Evolutionary conservation across 2,113 vertebrate genomes (phyloP), one percentile per base, ranked within the genome.

Genomic region (Tricholaema leucomelas): DNA sequence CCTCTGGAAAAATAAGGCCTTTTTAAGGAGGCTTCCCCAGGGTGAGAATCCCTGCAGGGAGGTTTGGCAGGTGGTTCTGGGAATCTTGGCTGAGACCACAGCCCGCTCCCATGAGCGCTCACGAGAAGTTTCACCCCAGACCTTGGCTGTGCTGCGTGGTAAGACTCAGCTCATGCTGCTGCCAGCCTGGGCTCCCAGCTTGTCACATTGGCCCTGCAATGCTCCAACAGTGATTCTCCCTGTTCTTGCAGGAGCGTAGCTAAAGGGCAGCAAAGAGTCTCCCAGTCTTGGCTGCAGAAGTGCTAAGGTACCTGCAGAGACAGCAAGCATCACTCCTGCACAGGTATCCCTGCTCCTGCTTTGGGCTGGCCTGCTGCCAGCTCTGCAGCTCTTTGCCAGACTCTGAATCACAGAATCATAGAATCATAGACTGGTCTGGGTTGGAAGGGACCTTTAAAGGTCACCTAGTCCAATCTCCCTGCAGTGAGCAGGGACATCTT

Each of bases 1-100:
- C 38, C 72, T 85, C 82, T 72, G 80, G 66, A 84, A 92, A 96
- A 92, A 91, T 2, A 56, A 82, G 38, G 35, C 44, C 46, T 77
- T 77, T 94, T 83, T 61, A 67, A 64, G 86, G 67, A 90, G 81
- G 33, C 30, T 60, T 75, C 71, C 61, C 54, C 58, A 31, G 93
- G 56, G 76, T 76, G 73, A 85, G 88, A 91, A 88, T 42, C 61
- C 38, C 82, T n/a, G 48, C 10, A 0, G 70, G 48, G 74, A 84
- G 54, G 48, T 80, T 74, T 88, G 90, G 66, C 1, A 0, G 59
- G 60, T 0, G 0, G 52, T 30, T 88, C 78, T 28, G 61, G 66
- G 88, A 93, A 81, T 61, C 8, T 6, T 33, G 74, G 77, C 46
- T 76, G 63, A 66, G 72, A 55, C 59, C 50, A 58, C 71, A 92